phyloP scores from a whole-genome alignment of 1,140 invertebrate genomes.

The Drosophila truncata region DNA sequence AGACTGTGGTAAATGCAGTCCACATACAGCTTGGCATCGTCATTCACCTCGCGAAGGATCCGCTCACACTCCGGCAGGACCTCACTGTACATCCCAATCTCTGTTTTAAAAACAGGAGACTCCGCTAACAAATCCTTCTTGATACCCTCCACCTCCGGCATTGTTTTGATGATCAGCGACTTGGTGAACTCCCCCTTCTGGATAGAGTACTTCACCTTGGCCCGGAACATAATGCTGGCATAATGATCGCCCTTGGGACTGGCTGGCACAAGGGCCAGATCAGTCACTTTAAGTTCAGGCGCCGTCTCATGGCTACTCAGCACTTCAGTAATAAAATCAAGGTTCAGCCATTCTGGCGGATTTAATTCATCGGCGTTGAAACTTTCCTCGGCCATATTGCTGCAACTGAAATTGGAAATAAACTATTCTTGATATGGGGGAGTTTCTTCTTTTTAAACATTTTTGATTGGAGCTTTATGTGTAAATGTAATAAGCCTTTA shows the following conservation, averaged over 20 bases:
- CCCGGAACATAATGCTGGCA: slow-evolving; percentile 78
- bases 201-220: slow-evolving; percentile 22
- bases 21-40: slow-evolving; percentile 37
- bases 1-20: slow-evolving; percentile 55
- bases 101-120: slow-evolving; percentile 53
- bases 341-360: slow-evolving; percentile 26
- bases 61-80: slow-evolving; percentile 56
- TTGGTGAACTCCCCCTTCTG: slow-evolving; percentile 4
- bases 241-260: slow-evolving; percentile 74
- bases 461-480: background rate
- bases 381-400: slow-evolving; percentile 2
- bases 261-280: slow-evolving; percentile 49
- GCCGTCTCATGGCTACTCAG: slow-evolving; percentile 36
- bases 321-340: slow-evolving; percentile 51
- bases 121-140: slow-evolving; percentile 59
- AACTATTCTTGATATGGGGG: background rate
- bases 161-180: slow-evolving; percentile 70
- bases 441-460: background rate
- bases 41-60: slow-evolving; percentile 42
- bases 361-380: slow-evolving; percentile 15
- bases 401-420: background rate
- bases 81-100: slow-evolving; percentile 65
- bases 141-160: slow-evolving; percentile 55
- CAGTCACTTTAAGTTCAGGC: slow-evolving; percentile 21
- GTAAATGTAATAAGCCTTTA: background rate